These are phyloP conservation scores for Chaenodraco wilsoni DNA, from an alignment of 2,797 vertebrate genomes.

Conservation along the genomic window DNA sequence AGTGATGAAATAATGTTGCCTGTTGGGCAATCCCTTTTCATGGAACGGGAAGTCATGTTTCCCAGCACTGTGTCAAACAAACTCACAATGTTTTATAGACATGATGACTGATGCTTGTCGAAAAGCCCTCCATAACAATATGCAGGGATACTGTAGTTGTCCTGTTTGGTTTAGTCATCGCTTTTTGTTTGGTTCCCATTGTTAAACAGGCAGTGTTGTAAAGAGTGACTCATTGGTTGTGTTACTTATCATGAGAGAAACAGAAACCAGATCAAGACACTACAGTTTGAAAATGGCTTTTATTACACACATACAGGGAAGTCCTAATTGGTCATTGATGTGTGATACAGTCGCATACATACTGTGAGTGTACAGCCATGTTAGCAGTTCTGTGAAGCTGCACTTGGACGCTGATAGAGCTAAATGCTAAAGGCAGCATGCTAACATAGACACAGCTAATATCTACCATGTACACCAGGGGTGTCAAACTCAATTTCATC, in stretches of 20 bases:
- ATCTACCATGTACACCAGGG: not conserved
- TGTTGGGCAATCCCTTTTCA: constrained; percentile 65
- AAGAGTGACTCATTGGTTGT: constrained; percentile 44
- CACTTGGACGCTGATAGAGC: not conserved
- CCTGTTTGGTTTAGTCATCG: constrained; percentile 35
- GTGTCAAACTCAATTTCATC: no score
- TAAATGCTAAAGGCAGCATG: not conserved
- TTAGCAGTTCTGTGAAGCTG: not conserved
- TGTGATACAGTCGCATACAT: not conserved
- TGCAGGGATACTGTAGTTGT: constrained; percentile 37
- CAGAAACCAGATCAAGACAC: constrained; percentile 47
- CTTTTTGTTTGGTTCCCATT: constrained; percentile 54
- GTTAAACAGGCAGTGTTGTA: constrained; percentile 32
- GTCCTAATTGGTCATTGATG: constrained; percentile 18
- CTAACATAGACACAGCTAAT: not conserved
- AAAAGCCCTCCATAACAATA: constrained; percentile 54
- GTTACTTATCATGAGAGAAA: constrained; percentile 41
- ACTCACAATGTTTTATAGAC: constrained; percentile 65
- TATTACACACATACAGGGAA: constrained; percentile 14
- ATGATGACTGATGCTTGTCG: constrained; percentile 45
- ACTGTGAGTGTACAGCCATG: not conserved
- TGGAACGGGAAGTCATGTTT: constrained; percentile 70
- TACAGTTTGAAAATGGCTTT: constrained; percentile 21
- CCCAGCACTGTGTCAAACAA: constrained; percentile 70
- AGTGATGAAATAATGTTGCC: constrained; percentile 70